Evolutionary conservation across 1,140 invertebrate species (phyloP), one percentile per base, ranked within the genome.

Genomic region (Elymnias hypermnestra): DNA sequence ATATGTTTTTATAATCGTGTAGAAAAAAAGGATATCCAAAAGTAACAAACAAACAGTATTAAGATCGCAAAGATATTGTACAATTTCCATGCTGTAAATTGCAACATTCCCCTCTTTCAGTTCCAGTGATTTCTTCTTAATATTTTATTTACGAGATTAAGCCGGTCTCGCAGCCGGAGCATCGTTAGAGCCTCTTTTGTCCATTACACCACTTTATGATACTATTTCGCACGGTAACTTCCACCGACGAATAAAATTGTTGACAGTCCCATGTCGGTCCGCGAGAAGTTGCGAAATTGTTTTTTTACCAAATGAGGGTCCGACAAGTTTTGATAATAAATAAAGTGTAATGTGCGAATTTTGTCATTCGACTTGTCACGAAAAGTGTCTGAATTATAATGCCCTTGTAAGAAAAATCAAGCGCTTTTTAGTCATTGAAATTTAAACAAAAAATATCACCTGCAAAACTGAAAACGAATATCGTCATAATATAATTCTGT

Each of bases 91-190:
- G 60, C 58, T 42, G 62, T 72, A 75, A 75, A 66, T 46, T 63
- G 62, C 42, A 53, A 41, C 59, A 60, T 57, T 57, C 51, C 60
- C 60, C 60, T 59, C 54, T 53, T 57, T 48, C 45, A 41, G 57
- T 64, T 60, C 63, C 68, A 59, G 68, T 76, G 75, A 79, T 76
- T 75, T 70, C 74, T 67, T 72, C 63, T 69, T 75, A 65, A 79
- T 79, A 79, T 74, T 72, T 76, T 79, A 79, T 79, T 79, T 74
- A 79, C 60, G 65, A 64, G 63, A 70, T 70, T 72, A 74, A 76
- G 70, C 55, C 63, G 57, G 63, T 62, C 63, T 64, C 56, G 53
- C 57, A 58, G 58, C 55, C 50, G 54, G 70, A 64, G 70, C 62
- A 67, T 73, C 68, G 72, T 75, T 73, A 72, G 63, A 63, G 52